Base-by-base conservation (phyloP, 2,113 vertebrate species). In the Pseudolaguvia tuberculata region DNA sequence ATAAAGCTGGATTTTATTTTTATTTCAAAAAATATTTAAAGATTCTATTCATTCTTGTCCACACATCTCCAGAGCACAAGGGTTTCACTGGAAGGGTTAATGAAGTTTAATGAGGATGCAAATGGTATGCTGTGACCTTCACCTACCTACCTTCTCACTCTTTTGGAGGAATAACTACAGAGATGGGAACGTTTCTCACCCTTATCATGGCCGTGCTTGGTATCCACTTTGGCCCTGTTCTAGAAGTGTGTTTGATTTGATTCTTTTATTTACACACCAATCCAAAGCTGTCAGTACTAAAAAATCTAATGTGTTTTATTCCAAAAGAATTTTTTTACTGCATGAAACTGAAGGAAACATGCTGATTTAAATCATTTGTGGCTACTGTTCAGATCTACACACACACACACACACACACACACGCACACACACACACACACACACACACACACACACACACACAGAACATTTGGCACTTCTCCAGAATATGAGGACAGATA, bases 401-500 rank as follows among this genome's bases (percentile, higher is more conserved):
- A n/a, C n/a, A n/a, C n/a, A n/a, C n/a, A n/a, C n/a, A n/a, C n/a
- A n/a, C n/a, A n/a, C n/a, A n/a, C n/a, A n/a, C n/a, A n/a, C n/a
- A n/a, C n/a, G n/a, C n/a, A n/a, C n/a, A n/a, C n/a, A n/a, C n/a
- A n/a, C n/a, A n/a, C n/a, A n/a, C n/a, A n/a, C 23, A 15, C 5
- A 25, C n/a, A 45, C 13, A 45, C 59, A 42, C 10, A 9, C 15
- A 45, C 53, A 5, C 5, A 66, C 29, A 53, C 59, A 58, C 47
- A 61, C 39, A 58, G 21, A 56, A 10, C 35, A 76, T 17, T 12
- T 75, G 39, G 70, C 75, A 70, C 76, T 81, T 86, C 79, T 79
- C 68, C 77, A 78, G 84, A 75, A 83, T 81, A 76, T 79, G 72
- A 84, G 53, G 51, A 76, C 47, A 72, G 73, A 75, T 75, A 58